Conservation (phyloP, 2,797 vertebrate genomes). For the Bradypus variegatus region DNA sequence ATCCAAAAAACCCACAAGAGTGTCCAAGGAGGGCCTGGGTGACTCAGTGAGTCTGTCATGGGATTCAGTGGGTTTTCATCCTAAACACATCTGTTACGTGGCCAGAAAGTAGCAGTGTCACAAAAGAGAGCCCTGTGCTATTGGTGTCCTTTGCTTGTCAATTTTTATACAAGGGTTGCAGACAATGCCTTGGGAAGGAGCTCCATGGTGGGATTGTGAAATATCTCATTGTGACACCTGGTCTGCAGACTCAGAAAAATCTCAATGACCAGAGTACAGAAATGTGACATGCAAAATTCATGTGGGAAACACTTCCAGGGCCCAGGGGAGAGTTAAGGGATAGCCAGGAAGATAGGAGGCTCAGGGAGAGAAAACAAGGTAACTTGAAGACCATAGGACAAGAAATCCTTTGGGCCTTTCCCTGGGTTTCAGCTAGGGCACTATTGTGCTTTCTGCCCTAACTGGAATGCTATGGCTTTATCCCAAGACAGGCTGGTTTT, state of each 20-base stretch:
- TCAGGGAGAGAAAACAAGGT: no score
- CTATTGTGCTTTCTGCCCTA: not conserved
- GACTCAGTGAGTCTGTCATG: slow-evolving; percentile 36
- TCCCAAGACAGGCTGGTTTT: not conserved
- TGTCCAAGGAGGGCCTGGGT: not conserved
- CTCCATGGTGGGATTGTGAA: not conserved
- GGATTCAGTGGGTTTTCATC: slow-evolving; percentile 35
- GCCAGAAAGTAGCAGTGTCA: not conserved
- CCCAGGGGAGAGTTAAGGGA: not conserved
- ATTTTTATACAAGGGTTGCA: not conserved
- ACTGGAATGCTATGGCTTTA: fast-evolving
- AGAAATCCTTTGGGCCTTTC: not conserved
- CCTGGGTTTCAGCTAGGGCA: not conserved
- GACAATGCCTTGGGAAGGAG: not conserved
- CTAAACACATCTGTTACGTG: not conserved
- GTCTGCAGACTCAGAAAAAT: not conserved
- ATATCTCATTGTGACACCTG: not conserved
- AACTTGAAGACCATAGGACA: fast-evolving
- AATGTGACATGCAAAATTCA: not conserved
- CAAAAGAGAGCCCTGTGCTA: not conserved
- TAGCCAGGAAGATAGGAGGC: not conserved
- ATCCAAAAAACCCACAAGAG: not conserved
- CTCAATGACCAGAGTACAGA: not conserved
- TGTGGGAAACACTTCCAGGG: not conserved
- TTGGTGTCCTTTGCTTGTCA: not conserved